Evolutionary conservation across 2,888 invertebrate genomes (phyloP).

Genomic region (Diaprepes abbreviatus): DNA sequence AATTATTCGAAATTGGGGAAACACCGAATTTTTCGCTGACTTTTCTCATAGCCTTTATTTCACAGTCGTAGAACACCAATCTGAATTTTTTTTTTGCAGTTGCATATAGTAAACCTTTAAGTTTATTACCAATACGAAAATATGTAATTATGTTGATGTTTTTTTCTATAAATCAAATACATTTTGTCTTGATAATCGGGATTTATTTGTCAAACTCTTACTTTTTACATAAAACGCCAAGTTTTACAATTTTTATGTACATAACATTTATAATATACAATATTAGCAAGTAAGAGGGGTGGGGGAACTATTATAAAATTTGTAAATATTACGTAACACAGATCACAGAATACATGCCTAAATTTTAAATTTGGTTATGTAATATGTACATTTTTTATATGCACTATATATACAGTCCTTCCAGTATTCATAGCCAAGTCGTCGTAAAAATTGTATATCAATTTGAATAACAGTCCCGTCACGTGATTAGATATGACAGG

Average conservation of each 20-base stretch:
- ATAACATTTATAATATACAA: background rate
- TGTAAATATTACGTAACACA: conserved; percentile 7
- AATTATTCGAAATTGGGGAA: too few relatives aligned
- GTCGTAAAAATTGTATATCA: background rate
- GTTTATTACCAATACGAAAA: too few relatives aligned
- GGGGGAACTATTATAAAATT: background rate
- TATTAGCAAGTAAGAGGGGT: background rate
- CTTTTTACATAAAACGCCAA: background rate
- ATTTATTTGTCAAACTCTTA: background rate
- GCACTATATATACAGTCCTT: background rate
- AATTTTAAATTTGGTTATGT: background rate
- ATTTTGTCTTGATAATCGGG: background rate
- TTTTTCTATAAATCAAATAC: background rate
- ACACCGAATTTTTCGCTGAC: too few relatives aligned
- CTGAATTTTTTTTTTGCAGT: too few relatives aligned
- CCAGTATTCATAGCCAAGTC: background rate
- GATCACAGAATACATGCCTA: conserved; percentile 13
- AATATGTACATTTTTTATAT: background rate
- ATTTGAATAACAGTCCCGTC: too few relatives aligned
- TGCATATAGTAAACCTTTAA: too few relatives aligned
- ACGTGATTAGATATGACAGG: too few relatives aligned
- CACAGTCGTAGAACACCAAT: too few relatives aligned
- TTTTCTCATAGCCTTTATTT: too few relatives aligned
- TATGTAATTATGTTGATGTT: too few relatives aligned
- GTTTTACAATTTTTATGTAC: background rate